phyloP scores from a whole-genome alignment of 2,888 invertebrate species.

The Protophormia terraenovae region DNA sequence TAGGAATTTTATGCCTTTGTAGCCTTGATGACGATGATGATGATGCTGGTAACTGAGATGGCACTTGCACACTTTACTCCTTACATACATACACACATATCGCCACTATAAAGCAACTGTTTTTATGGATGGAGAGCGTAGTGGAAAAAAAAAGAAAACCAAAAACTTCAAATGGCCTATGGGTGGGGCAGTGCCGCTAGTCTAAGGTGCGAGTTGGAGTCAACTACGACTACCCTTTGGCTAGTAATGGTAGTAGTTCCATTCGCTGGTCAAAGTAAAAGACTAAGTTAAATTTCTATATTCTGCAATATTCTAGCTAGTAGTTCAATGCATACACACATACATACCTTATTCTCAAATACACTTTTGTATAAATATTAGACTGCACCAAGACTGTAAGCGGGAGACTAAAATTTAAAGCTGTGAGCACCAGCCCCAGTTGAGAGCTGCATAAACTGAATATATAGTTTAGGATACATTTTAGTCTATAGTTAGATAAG shows the following conservation, averaged over 20 bases:
- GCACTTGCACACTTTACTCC: slow-evolving; percentile 50
- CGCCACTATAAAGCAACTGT: slow-evolving; percentile 2
- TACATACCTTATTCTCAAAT: neutral
- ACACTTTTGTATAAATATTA: neutral
- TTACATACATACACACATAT: neutral
- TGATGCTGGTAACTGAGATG: slow-evolving; percentile 62
- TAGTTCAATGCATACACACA: slow-evolving; percentile 1
- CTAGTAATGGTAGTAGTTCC: slow-evolving; percentile 39
- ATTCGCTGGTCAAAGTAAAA: slow-evolving; percentile 62
- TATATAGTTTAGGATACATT: too few species aligned
- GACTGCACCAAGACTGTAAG: neutral
- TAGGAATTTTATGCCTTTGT: slow-evolving; percentile 51
- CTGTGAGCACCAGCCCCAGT: too few species aligned
- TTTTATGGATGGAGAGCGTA: neutral
- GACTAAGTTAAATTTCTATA: slow-evolving; percentile 61
- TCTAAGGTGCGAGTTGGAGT: slow-evolving; percentile 46
- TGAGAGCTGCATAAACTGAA: too few species aligned
- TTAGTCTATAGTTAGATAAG: too few species aligned
- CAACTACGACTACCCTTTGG: slow-evolving; percentile 32
- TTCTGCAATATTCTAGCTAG: slow-evolving; percentile 53
- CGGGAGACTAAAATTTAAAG: too few species aligned
- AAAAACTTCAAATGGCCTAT: slow-evolving; percentile 55
- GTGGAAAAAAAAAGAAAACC: slow-evolving; percentile 10
- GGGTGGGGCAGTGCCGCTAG: slow-evolving; percentile 50
- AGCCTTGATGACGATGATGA: slow-evolving; percentile 14